phyloP scores from a whole-genome alignment of 2,888 invertebrate species.

The Alcis repandata region DNA sequence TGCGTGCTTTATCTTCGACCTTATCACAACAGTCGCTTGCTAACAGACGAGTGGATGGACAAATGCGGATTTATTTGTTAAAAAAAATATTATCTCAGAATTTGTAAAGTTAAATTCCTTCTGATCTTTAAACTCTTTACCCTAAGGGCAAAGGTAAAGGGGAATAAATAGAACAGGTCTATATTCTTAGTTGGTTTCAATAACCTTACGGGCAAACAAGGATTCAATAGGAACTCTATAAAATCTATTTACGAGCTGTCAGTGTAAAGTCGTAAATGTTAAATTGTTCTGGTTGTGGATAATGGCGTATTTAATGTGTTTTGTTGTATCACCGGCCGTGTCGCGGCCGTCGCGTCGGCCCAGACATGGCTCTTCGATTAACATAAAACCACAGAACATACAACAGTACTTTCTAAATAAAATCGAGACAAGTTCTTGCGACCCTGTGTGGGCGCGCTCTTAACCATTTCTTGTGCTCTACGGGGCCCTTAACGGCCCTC shows the following conservation, averaged over 20 bases:
- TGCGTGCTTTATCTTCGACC: too few species aligned
- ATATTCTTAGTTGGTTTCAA: conserved; percentile 38
- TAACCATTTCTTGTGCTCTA: conserved; percentile 53
- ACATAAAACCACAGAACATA: conserved; percentile 74
- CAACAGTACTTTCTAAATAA: conserved; percentile 25
- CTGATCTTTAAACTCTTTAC: neutral
- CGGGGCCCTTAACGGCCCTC: conserved; percentile 40
- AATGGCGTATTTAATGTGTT: conserved; percentile 76
- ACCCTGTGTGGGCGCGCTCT: conserved; percentile 77
- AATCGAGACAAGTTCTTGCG: conserved; percentile 60
- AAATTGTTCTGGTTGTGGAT: conserved; percentile 76
- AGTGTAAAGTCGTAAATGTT: conserved; percentile 80
- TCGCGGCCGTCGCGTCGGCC: conserved; percentile 60
- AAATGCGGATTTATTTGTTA: neutral
- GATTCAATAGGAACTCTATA: conserved; percentile 74
- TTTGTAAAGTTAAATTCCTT: neutral
- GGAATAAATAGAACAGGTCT: too few species aligned
- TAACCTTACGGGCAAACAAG: conserved; percentile 69
- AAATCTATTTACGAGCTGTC: conserved; percentile 77
- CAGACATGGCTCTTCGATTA: conserved; percentile 86
- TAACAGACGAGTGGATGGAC: too few species aligned
- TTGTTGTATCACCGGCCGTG: conserved; percentile 70
- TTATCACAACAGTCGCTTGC: too few species aligned
- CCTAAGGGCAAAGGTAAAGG: neutral
- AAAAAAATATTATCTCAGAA: neutral